These are phyloP conservation scores for Psix sp. DNA, from an alignment of 1,140 invertebrate genomes.

Conservation along the genomic window DNA sequence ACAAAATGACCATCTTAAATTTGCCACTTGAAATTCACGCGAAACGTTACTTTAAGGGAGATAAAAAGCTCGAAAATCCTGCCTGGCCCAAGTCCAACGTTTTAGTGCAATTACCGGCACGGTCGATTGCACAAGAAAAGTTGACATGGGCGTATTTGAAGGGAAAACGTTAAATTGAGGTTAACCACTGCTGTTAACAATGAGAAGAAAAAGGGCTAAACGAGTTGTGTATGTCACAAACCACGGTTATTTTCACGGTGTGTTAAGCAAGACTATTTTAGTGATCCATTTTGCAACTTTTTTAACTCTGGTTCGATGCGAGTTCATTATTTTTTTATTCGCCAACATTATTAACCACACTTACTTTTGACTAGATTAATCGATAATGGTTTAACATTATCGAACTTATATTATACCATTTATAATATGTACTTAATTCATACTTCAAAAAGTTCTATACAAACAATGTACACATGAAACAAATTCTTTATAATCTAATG, in stretches of 20 bases:
- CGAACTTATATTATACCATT: too few relatives aligned
- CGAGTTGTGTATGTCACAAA: slow-evolving; percentile 40
- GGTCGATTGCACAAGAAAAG: slow-evolving; percentile 57
- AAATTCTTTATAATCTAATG: too few relatives aligned
- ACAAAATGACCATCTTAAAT: slow-evolving; percentile 34
- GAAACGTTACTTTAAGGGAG: slow-evolving; percentile 40
- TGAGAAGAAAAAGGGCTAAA: slow-evolving; percentile 21
- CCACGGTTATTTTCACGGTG: slow-evolving; percentile 18
- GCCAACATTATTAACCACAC: too few relatives aligned
- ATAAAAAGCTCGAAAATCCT: slow-evolving; percentile 51
- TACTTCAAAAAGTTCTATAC: too few relatives aligned
- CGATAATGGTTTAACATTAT: too few relatives aligned
- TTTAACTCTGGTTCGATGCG: too few relatives aligned
- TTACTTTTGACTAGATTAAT: too few relatives aligned
- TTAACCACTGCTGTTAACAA: slow-evolving; percentile 59
- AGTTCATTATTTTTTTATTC: too few relatives aligned
- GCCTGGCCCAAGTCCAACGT: slow-evolving; percentile 58
- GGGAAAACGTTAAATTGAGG: slow-evolving; percentile 57
- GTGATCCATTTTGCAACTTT: not conserved
- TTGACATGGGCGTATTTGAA: slow-evolving; percentile 57
- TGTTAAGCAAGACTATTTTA: slow-evolving; percentile 13
- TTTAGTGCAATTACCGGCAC: slow-evolving; percentile 56
- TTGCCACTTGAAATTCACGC: slow-evolving; percentile 52
- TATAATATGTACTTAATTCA: too few relatives aligned
- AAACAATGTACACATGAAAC: too few relatives aligned